phyloP scores from a whole-genome alignment of 2,113 vertebrate genomes.

The Podiceps cristatus region DNA sequence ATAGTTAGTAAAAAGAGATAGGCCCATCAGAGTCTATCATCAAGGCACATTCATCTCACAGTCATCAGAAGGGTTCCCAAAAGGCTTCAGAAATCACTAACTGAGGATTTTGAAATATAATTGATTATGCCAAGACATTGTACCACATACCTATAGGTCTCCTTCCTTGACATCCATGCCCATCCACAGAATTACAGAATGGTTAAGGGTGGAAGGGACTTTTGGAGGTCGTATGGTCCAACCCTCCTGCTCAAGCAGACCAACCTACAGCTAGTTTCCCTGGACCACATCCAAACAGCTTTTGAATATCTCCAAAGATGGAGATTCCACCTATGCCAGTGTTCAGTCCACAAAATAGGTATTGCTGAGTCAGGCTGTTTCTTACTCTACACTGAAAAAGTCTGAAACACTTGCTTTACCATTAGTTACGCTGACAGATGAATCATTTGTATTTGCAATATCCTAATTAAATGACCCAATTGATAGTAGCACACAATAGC shows the following conservation, averaged over 20 bases:
- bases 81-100: not conserved
- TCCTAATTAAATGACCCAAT: not conserved
- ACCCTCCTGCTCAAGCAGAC: not conserved
- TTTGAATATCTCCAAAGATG: not conserved
- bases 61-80: not conserved
- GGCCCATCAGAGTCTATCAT: not conserved
- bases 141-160: not conserved
- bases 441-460: not conserved
- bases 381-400: not conserved
- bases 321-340: not conserved
- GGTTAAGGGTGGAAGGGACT: not conserved
- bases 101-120: not conserved
- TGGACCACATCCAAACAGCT: rapidly evolving
- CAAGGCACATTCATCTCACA: not conserved
- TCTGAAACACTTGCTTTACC: not conserved
- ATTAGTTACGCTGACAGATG: not conserved
- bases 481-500: not conserved
- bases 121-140: not conserved
- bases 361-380: not conserved
- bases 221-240: not conserved
- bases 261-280: not conserved
- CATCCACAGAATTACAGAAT: not conserved
- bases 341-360: not conserved
- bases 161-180: rapidly evolving
- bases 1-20: not conserved